Percentiles rank a stretch among this genome's conserved stretches.
Conservation (phyloP, 1,140 invertebrate species). For the Caerostris extrusa region DNA sequence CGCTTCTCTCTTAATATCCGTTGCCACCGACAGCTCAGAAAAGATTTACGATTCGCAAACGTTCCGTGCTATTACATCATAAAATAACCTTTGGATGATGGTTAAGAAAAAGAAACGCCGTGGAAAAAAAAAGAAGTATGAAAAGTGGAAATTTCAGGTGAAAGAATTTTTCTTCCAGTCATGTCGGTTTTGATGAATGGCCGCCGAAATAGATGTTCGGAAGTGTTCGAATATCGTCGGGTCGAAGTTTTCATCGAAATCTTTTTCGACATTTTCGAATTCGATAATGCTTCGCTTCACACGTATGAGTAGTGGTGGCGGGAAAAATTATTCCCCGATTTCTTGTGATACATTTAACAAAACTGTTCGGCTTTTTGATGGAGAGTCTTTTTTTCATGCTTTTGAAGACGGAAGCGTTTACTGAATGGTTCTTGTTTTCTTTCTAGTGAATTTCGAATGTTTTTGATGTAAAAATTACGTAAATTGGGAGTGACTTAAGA, state of each 20-base stretch:
- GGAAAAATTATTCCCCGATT: not conserved
- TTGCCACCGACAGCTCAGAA: slow-evolving; percentile 41
- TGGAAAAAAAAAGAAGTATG: not conserved
- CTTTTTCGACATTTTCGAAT: not conserved
- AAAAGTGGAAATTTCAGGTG: slow-evolving; percentile 31
- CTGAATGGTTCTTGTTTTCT: too few species aligned
- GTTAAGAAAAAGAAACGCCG: not conserved
- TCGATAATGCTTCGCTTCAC: not conserved
- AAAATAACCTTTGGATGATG: slow-evolving; percentile 51
- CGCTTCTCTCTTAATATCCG: slow-evolving; percentile 22
- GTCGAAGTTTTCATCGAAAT: not conserved
- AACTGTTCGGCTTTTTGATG: too few species aligned
- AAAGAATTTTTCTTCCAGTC: slow-evolving; percentile 12
- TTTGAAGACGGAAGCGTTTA: too few species aligned
- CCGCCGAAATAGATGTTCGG: not conserved
- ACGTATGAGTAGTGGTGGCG: not conserved
- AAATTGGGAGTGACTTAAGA: too few species aligned
- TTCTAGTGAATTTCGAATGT: too few species aligned
- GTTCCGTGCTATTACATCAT: slow-evolving; percentile 71
- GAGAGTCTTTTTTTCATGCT: too few species aligned
- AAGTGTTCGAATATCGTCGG: not conserved
- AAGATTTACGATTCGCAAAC: slow-evolving; percentile 65
- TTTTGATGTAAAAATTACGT: too few species aligned
- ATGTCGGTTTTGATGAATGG: slow-evolving; percentile 27
- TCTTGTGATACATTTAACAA: not conserved